Evolutionary conservation across 2,888 invertebrate species (phyloP).

Genomic region (Eupithecia subfuscata): DNA sequence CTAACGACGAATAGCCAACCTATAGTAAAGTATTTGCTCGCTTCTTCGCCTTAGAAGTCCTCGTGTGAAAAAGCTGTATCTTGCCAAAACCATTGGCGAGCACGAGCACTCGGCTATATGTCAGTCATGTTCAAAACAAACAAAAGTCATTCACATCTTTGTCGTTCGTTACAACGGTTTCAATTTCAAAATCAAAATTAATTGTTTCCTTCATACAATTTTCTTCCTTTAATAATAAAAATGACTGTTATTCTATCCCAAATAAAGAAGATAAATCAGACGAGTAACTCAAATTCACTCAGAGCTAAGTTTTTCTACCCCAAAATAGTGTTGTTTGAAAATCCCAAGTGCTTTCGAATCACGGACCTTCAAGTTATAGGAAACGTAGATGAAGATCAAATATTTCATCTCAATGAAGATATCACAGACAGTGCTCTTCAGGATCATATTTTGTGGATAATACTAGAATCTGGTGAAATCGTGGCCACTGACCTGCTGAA

Average conservation of each 20-base stretch:
- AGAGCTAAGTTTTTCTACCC: conserved; percentile 58
- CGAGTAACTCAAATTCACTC: conserved; percentile 18
- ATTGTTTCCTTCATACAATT: neutral
- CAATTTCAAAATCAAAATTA: neutral
- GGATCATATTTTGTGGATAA: conserved; percentile 65
- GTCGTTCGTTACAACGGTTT: neutral
- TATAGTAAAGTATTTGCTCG: neutral
- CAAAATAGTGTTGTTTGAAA: conserved; percentile 63
- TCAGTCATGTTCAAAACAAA: neutral
- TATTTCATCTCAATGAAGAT: conserved; percentile 54
- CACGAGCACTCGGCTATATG: neutral
- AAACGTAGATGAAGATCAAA: conserved; percentile 35
- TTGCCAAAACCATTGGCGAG: neutral
- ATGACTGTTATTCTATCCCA: conserved; percentile 45
- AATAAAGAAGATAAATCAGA: conserved; percentile 41
- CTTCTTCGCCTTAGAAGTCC: neutral
- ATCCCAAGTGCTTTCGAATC: conserved; percentile 49
- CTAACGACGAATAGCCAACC: conserved; percentile 6
- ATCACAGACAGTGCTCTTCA: conserved; percentile 58
- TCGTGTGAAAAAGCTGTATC: neutral
- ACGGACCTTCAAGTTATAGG: conserved; percentile 51
- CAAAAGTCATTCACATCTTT: neutral
- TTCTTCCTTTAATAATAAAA: neutral
- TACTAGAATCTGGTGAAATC: conserved; percentile 63
- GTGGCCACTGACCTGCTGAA: conserved; percentile 57